A percentile compares a stretch with the other conserved stretches of the same genome.
Evolutionary conservation across 2,888 invertebrate species (phyloP).

Genomic region (Leucoptera coffeella): DNA sequence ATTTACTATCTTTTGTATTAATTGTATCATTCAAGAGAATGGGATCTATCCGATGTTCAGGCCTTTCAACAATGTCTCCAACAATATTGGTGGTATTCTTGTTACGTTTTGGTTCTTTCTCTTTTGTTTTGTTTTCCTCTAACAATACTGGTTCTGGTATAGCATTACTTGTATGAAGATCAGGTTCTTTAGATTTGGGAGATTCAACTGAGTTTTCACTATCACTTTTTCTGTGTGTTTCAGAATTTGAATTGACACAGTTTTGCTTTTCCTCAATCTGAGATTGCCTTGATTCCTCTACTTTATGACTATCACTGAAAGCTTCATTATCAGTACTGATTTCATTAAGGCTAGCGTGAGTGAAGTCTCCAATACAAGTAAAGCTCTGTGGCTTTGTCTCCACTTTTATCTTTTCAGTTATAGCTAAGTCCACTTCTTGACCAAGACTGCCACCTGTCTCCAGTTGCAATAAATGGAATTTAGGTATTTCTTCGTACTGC

Average conservation of each 20-base stretch:
- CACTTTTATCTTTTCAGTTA: too few relatives aligned
- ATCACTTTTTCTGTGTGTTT: too few relatives aligned
- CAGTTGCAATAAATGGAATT: conserved; percentile 52
- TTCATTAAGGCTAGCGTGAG: conserved; percentile 36
- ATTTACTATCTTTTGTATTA: conserved; percentile 3
- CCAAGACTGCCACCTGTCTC: conserved; percentile 36
- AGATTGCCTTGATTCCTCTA: conserved; percentile 4
- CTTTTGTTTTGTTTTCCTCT: conserved; percentile 2
- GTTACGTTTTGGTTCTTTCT: not conserved
- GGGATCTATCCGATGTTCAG: conserved; percentile 27
- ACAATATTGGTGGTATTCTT: conserved; percentile 28
- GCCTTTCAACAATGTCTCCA: conserved; percentile 36
- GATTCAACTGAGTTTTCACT: not conserved
- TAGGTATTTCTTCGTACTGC: conserved; percentile 59
- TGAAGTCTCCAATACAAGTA: too few relatives aligned
- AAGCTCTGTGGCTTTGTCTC: too few relatives aligned
- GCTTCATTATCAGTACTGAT: conserved; percentile 12
- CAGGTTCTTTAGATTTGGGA: not conserved
- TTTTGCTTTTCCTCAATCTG: conserved; percentile 1
- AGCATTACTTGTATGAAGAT: not conserved
- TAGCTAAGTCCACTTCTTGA: conserved; percentile 47
- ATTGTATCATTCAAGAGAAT: conserved; percentile 16
- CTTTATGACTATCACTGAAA: conserved; percentile 1
- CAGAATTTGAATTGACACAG: too few relatives aligned
- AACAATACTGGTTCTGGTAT: conserved; percentile 2